Base-by-base conservation (phyloP, 2,888 invertebrate species). In the Anagyrus pseudococci region DNA sequence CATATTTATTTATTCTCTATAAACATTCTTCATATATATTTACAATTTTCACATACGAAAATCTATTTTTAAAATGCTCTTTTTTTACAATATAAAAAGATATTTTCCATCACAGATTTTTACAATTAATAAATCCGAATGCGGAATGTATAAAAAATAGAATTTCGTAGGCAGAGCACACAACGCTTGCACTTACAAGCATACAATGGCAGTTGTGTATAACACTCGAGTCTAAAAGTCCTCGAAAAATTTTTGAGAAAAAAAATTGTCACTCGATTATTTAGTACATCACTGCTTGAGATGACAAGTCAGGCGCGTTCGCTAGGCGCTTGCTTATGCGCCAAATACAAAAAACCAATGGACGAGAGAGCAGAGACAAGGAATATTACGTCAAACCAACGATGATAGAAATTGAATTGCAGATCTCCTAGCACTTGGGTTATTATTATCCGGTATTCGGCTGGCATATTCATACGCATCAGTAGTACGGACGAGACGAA, bases 301-400 rank as follows among this genome's bases (percentile, higher is more conserved):
- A n/a, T n/a, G n/a, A n/a, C n/a, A n/a, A n/a, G n/a, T n/a, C n/a
- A 47, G n/a, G 71, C 67, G 33, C 77, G 76, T 67, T 82, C 81
- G 10, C 75, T 75, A 2, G 85, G 86, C n/a, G 89, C 88, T 73
- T 92, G 92, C 75, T 96, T 97, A 77, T 97, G 96, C 15, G 98
- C 96, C 71, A 99, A 84, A 84, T 98, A 98, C 58, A 99, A 83
- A 68, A 98, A 96, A 68, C 93, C 90, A 73, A 99, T 98, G 67
- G 96, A 97, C 17, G 96, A 94, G 41, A 99, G 81, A 0, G 99
- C 98, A 76, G 96, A 96, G 23, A 99, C 93, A 64, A 99, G 84
- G 81, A 99, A 99, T 77, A 99, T 99, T 4, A 99, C 98, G 82
- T 99, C 99, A 81, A 99, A 99, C 99, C 99, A 99, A 64, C 99